Evolutionary conservation across 2,113 vertebrate genomes (phyloP).

Genomic region (Triplophysa dalaica): DNA sequence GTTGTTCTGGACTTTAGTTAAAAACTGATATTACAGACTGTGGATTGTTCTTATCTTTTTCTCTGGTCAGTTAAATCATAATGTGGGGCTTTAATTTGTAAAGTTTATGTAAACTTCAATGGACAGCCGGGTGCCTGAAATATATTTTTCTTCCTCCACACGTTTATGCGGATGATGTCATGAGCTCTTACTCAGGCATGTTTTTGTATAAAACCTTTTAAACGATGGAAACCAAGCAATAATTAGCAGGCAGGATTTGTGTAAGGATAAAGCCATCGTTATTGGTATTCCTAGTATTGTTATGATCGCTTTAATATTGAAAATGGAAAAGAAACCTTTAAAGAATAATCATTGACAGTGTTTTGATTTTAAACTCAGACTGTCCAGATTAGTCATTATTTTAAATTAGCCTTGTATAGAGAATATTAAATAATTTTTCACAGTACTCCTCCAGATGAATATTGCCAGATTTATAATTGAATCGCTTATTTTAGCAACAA

Average conservation of each 20-base stretch:
- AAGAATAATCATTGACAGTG: neutral
- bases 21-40: neutral
- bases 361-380: neutral
- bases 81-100: constrained; percentile 23
- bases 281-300: constrained; percentile 53
- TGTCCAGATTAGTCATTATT: neutral
- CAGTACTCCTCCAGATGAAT: neutral
- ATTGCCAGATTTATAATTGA: neutral
- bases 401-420: neutral
- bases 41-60: neutral
- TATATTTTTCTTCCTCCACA: constrained; percentile 23
- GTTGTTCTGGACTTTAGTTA: neutral
- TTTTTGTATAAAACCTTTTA: constrained; percentile 44
- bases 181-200: constrained; percentile 42
- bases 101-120: constrained; percentile 1
- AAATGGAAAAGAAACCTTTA: constrained; percentile 12
- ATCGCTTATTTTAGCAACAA: constrained; percentile 46
- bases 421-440: neutral
- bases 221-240: constrained; percentile 61
- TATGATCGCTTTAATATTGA: constrained; percentile 54
- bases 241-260: constrained; percentile 67
- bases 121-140: neutral
- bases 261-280: constrained; percentile 68
- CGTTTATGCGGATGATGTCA: constrained; percentile 7
- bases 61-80: neutral